These are phyloP conservation scores for Crocidura indochinensis DNA, from an alignment of 2,797 vertebrate genomes.

Conservation along the genomic window DNA sequence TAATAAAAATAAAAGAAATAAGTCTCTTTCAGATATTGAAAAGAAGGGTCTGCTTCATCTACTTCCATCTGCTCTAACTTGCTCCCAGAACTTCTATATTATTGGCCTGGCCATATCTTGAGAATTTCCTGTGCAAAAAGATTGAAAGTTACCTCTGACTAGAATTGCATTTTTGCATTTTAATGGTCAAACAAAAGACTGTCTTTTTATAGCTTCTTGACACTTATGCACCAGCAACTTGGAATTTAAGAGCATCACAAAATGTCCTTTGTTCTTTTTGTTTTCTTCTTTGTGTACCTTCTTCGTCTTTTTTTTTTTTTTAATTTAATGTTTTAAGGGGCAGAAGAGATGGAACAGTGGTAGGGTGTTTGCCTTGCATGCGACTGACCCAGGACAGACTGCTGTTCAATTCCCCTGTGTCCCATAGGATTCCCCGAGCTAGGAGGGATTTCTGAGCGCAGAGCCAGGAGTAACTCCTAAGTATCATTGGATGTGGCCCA, in stretches of 20 bases:
- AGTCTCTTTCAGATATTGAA: conserved; percentile 1
- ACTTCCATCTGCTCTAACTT: neutral
- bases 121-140: neutral
- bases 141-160: neutral
- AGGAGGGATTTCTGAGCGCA: no score
- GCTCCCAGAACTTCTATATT: neutral
- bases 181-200: neutral
- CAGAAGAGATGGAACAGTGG: no score
- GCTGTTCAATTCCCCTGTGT: no score
- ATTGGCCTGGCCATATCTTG: neutral
- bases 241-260: neutral
- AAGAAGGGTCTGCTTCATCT: neutral
- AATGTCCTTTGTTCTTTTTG: neutral
- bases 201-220: neutral
- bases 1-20: conserved; percentile 52
- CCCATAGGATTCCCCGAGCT: no score
- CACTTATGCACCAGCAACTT: neutral
- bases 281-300: neutral
- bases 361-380: no score
- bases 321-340: no score
- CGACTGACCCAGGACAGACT: no score
- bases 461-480: no score
- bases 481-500: no score
- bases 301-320: no score
- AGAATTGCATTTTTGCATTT: conserved; percentile 17